These are phyloP conservation scores for Callocephalon fimbriatum DNA, from an alignment of 2,113 vertebrate species.

Conservation along the genomic window DNA sequence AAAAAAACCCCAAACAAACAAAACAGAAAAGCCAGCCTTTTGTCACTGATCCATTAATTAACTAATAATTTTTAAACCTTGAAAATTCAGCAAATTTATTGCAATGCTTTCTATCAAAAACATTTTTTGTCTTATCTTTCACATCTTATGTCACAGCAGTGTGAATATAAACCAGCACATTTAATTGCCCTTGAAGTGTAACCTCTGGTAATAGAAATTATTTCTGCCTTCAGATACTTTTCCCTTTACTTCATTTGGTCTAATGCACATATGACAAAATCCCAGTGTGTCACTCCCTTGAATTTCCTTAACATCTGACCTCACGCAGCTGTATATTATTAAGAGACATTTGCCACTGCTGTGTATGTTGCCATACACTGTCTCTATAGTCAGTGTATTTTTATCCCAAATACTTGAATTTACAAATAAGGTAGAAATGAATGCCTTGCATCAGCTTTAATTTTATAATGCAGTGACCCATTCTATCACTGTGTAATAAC, in stretches of 20 bases:
- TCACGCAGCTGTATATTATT: neutral
- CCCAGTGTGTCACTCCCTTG: neutral
- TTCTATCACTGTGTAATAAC: constrained; percentile 85
- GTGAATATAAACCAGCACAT: neutral
- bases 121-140: neutral
- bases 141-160: neutral
- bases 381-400: constrained; percentile 75
- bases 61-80: neutral
- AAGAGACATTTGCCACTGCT: constrained; percentile 14
- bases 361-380: neutral
- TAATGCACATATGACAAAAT: neutral
- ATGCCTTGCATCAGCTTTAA: constrained; percentile 85
- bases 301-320: neutral
- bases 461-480: constrained; percentile 92
- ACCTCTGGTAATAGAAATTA: constrained; percentile 10
- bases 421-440: constrained; percentile 88
- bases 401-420: constrained; percentile 80
- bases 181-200: constrained; percentile 23
- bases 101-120: neutral
- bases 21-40: neutral
- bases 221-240: neutral
- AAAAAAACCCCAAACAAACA: fast-evolving
- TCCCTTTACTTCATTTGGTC: neutral
- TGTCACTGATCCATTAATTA: neutral
- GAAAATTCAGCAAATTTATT: neutral